Percentiles rank a stretch among this genome's conserved stretches.
Conservation (phyloP, 1,140 invertebrate species). For the Myzus persicae region DNA sequence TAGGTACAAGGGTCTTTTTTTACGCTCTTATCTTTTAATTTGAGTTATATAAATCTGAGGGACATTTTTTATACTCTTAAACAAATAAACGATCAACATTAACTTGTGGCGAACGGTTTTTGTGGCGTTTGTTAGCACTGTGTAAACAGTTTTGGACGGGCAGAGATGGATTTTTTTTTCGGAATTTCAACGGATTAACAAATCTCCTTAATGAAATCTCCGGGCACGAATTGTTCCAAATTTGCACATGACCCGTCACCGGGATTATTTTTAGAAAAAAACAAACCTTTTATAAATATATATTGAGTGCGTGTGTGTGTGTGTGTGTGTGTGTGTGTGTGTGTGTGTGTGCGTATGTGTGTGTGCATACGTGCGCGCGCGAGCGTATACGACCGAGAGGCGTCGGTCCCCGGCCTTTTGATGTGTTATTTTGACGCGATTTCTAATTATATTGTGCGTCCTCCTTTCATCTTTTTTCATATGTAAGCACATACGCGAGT, state of each 20-base stretch:
- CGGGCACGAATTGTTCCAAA: neutral
- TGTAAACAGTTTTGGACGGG: neutral
- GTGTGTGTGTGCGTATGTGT: neutral
- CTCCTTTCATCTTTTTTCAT: slow-evolving; percentile 43
- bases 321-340: neutral
- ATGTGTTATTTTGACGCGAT: slow-evolving; percentile 54
- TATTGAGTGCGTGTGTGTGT: neutral
- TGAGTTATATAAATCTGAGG: neutral
- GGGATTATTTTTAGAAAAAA: slow-evolving; percentile 48
- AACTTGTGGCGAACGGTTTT: neutral
- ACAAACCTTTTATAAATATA: neutral
- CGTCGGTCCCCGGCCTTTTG: slow-evolving; percentile 31
- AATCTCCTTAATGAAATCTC: slow-evolving; percentile 35
- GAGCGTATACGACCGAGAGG: neutral
- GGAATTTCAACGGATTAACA: neutral
- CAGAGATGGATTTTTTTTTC: neutral
- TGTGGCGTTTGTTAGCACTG: slow-evolving; percentile 3
- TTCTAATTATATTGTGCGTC: slow-evolving; percentile 49
- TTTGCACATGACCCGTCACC: slow-evolving; percentile 27
- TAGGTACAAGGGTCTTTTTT: neutral
- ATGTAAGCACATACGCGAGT: neutral
- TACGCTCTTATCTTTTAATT: neutral
- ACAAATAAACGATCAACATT: slow-evolving; percentile 9
- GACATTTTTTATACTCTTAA: neutral
- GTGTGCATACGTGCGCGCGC: neutral